A percentile compares a stretch with the other conserved stretches of the same genome.
Evolutionary conservation across 2,797 vertebrate genomes (phyloP).

Genomic region (Chrysocyon brachyurus): DNA sequence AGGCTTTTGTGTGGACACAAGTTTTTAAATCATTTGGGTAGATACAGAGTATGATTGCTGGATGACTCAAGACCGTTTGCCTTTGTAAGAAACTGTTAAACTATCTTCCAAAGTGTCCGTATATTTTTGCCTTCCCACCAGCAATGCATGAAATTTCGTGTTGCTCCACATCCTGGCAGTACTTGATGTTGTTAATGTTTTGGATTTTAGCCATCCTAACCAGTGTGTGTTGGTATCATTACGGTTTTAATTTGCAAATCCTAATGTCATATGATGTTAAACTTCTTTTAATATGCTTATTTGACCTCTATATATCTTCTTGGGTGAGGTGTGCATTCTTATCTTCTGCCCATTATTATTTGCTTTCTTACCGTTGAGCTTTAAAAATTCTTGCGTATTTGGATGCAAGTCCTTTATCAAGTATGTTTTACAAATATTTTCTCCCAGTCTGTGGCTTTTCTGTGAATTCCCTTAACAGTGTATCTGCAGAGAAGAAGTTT

Average conservation of each 20-base stretch:
- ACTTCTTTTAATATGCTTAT: neutral
- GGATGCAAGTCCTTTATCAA: neutral
- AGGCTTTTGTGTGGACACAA: neutral
- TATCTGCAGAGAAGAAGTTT: neutral
- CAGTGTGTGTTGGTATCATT: neutral
- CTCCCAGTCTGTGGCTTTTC: neutral
- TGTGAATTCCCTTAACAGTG: neutral
- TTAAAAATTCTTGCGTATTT: neutral
- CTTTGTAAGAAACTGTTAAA: neutral
- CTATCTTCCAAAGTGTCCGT: neutral
- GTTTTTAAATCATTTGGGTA: neutral
- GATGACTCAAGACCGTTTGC: neutral
- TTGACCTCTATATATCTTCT: neutral
- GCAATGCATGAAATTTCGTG: neutral
- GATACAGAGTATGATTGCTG: neutral
- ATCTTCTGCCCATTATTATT: neutral
- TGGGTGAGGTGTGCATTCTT: neutral
- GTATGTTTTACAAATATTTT: neutral
- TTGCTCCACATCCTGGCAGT: neutral
- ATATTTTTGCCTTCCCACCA: neutral
- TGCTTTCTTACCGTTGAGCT: neutral
- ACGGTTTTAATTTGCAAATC: conserved; percentile 9
- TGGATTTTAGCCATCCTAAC: neutral
- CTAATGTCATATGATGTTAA: neutral
- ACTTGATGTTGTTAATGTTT: neutral